phyloP scores from a whole-genome alignment of 2,888 invertebrate species.

The Agonopterix heracliana region DNA sequence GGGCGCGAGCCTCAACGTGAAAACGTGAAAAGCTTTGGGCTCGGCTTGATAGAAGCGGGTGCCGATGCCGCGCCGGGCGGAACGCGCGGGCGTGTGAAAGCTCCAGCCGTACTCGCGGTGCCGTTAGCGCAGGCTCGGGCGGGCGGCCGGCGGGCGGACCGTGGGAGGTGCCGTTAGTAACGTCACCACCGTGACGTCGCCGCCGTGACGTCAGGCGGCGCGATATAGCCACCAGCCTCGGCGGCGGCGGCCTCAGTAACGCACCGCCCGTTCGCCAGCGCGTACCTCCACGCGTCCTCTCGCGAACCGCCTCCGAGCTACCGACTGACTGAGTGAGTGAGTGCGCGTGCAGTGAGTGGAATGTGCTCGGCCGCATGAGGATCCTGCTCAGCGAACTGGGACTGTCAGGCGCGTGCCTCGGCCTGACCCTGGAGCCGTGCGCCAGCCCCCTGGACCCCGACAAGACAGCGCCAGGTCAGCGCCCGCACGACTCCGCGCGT shows the following conservation, averaged over 20 bases:
- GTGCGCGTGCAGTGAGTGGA: slow-evolving; percentile 74
- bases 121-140: slow-evolving; percentile 75
- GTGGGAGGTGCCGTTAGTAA: slow-evolving; percentile 77
- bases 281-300: slow-evolving; percentile 60
- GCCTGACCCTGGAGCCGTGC: slow-evolving; percentile 72
- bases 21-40: slow-evolving; percentile 12
- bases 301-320: slow-evolving; percentile 46
- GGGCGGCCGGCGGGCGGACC: slow-evolving; percentile 69
- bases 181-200: slow-evolving; percentile 66
- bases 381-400: slow-evolving; percentile 76
- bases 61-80: slow-evolving; percentile 14
- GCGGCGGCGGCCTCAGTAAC: slow-evolving; percentile 76
- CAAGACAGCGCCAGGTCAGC: slow-evolving; percentile 75
- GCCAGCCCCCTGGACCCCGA: slow-evolving; percentile 66
- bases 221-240: slow-evolving; percentile 74
- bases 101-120: slow-evolving; percentile 66
- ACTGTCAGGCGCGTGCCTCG: slow-evolving; percentile 73
- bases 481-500: slow-evolving; percentile 63
- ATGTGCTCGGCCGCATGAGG: slow-evolving; percentile 75
- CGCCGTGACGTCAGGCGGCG: slow-evolving; percentile 68
- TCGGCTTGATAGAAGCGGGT: neutral
- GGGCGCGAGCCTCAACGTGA: slow-evolving; percentile 1
- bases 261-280: slow-evolving; percentile 70
- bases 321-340: slow-evolving; percentile 64
- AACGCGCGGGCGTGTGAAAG: slow-evolving; percentile 55